Base-by-base conservation (phyloP, 1,140 invertebrate species). In the Pteromalus puparum region DNA sequence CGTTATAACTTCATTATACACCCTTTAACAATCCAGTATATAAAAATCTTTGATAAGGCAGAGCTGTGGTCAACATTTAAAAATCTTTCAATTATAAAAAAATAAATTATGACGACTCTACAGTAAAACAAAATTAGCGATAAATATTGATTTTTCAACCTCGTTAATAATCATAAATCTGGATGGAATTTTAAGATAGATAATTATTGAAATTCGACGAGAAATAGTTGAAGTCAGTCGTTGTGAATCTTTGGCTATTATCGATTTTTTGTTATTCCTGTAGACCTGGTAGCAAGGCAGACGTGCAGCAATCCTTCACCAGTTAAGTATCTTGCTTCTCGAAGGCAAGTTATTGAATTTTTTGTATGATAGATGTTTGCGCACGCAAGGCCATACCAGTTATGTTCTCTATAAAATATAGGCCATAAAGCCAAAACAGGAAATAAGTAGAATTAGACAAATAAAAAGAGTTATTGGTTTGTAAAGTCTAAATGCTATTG, bases 381-480 rank as follows among this genome's bases (percentile, higher is more conserved):
- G 87, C 83, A 21, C 84, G 87, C 81, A 91, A 85, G 53, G 85
- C 85, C 87, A 90, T 87, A 88, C 90, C 89, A 84, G 88, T 88
- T 82, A 89, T 86, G 85, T 90, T 85, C 83, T 90, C 91, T 91
- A 88, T 85, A 86, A 86, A 86, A 75, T 13, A 86, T 83, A 83
- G 87, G 75, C 75, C 67, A 86, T 84, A 88, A 76, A 81, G 38
- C 80, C 26, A 70, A 85, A 74, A 85, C 53, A 86, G 70, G 78
- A 86, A 86, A 85, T 38, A 81, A 84, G 80, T 61, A 87, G 85
- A 88, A 89, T 88, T 88, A 88, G 86, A 82, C 12, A 76, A 78
- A 81, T 76, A 53, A 61, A 28, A 70, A 24, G 42, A 65, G 70
- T 72, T 30, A 82, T 85, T 61, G 61, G n/a, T 77, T 18, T 42